phyloP scores from a whole-genome alignment of 2,113 vertebrate species.

The Lycaon pictus region DNA sequence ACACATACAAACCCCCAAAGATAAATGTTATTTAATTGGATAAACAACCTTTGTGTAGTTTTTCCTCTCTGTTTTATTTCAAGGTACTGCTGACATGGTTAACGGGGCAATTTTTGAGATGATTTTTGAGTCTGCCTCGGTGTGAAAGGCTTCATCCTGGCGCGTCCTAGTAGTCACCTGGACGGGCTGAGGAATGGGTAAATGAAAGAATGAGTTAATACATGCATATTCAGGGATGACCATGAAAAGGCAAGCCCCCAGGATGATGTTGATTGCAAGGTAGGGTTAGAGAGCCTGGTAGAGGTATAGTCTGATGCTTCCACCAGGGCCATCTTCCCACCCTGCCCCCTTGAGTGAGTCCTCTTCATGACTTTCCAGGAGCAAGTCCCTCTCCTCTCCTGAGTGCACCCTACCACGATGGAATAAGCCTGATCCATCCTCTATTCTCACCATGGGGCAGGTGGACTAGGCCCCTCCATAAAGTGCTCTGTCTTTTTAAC shows the following conservation, averaged over 20 bases:
- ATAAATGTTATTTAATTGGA: conserved; percentile 20
- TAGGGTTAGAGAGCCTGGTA: neutral
- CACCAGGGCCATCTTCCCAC: neutral
- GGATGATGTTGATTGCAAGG: too few species aligned
- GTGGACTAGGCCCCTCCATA: neutral
- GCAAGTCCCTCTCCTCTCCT: neutral
- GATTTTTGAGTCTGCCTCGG: neutral
- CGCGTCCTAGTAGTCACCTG: fast-evolving
- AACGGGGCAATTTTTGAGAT: neutral
- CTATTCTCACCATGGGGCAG: neutral
- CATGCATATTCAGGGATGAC: too few species aligned
- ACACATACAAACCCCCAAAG: neutral
- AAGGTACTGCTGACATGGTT: neutral
- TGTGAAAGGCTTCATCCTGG: neutral
- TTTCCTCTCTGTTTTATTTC: conserved; percentile 19
- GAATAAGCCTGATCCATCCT: neutral
- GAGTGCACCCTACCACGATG: fast-evolving
- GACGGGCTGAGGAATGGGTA: too few species aligned
- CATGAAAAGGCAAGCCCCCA: neutral
- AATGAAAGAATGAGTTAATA: too few species aligned
- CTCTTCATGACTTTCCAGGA: neutral
- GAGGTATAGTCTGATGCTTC: neutral
- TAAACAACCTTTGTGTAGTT: neutral
- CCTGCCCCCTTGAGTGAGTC: neutral
- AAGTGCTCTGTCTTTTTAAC: too few species aligned